Evolutionary conservation across 92 coral and sea anemone species (phyloP), one percentile per base, ranked within the genome.

Genomic region (Heliopora coerulea): DNA sequence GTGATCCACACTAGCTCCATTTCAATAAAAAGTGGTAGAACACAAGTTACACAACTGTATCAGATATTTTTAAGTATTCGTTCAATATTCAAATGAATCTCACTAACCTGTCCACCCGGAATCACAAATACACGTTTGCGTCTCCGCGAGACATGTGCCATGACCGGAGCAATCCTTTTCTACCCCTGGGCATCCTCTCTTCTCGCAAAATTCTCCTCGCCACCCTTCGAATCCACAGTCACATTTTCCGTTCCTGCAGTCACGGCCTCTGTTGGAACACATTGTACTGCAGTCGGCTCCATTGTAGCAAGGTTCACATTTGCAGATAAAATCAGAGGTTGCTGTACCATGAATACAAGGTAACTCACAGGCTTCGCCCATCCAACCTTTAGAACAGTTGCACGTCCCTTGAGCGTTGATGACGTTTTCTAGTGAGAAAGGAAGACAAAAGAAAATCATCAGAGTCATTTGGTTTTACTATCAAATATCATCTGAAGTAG

Each of bases 161-260:
- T 91, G 97, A 30, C 96, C 96, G 23, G 97, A 91, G 74, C 97
- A 91, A 72, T 91, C 97, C 62, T 76, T 83, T 42, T 86, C 72
- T 61, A 85, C 79, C 9, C 97, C 97, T 54, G 97, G 97, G 48
- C 97, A 91, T 35, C 97, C 97, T 73, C 84, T 63, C 57, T 52
- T 80, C 60, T 91, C 96, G 40, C 96, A 91, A 78, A 84, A 87
- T 19, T 56, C 42, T 65, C 97, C 97, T 50, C 96, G 82, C 97
- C 97, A 89, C 10, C 97, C 97, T 34, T 84, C 82, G 62, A 87
- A 91, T 7, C 97, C 97, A 83, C 97, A 91, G 42, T 89, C 96
- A 75, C 97, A 91, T n/a, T 80, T 78, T 1, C 81, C 42, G 26
- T n/a, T n/a, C n/a, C 35, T 79, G 54, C 97, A 91, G 24, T 31